Base-by-base conservation (phyloP, 1,140 invertebrate genomes). In the Acromyrmex echinatior region DNA sequence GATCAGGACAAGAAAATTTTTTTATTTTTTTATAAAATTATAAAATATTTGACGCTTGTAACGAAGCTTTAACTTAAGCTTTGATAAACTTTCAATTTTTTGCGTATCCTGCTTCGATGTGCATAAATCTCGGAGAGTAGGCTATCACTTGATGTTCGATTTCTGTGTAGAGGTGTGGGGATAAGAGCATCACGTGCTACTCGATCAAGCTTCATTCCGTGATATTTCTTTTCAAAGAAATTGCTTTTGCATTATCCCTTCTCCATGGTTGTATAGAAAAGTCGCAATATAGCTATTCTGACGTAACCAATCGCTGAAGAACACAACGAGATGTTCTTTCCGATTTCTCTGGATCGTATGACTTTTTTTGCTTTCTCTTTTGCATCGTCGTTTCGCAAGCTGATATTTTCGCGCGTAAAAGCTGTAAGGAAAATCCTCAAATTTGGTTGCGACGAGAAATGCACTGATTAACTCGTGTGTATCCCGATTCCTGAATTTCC, bases 191-290 rank as follows among this genome's bases (percentile, higher is more conserved):
- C 31, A 80, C 49, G 45, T 45, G 21, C 79, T 49, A 81, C 65
- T 81, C 66, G 79, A 81, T 81, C 79, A 73, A 71, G 39, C 51
- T 81, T 45, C 79, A 21, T 71, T 45, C 53, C 79, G 49, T 21
- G 35, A 60, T 81, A 81, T 81, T 71, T 81, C 66, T 70, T 71
- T 71, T 73, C 51, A 81, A 81, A 81, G 79, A 81, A 81, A 81
- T 81, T 71, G 79, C 79, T 81, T 58, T 73, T 81, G 79, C 79
- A 73, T 81, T 81, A 81, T 81, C 79, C 51, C 6, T 71, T 31
- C 51, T 73, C 18, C 35, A 66, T 51, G 10, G 21, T 21, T 49
- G 35, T 73, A 58, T 58, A 16, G 21, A 73, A 81, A 81, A 81
- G 51, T 81, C 51, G 51, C 65, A 81, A 58, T 71, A 81, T 21